Conservation (phyloP, 2,797 vertebrate genomes). For the Accipiter minullus region DNA sequence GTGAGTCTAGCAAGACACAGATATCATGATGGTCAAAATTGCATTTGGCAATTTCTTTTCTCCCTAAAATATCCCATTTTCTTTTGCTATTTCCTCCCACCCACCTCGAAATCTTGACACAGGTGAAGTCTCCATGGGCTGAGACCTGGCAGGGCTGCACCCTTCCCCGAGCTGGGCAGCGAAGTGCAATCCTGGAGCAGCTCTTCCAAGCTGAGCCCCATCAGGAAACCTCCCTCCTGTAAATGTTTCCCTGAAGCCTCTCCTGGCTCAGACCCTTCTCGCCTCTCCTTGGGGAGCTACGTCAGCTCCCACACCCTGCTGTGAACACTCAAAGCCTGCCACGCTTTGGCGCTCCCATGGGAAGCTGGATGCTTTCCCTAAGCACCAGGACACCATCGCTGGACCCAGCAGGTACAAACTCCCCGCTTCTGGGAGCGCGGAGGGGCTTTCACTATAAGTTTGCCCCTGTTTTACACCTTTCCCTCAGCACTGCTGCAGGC, state of each 20-base stretch:
- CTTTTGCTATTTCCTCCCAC: background rate
- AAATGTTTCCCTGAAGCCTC: background rate
- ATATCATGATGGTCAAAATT: background rate
- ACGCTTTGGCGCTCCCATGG: background rate
- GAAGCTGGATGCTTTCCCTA: background rate
- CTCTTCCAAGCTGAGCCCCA: background rate
- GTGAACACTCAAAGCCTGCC: background rate
- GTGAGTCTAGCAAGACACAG: background rate
- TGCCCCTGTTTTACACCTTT: background rate
- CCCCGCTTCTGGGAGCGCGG: background rate
- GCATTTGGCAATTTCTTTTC: background rate
- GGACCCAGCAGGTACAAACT: background rate
- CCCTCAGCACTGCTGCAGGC: background rate
- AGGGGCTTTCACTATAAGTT: background rate
- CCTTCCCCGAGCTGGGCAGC: background rate
- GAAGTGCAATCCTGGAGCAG: background rate
- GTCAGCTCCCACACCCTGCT: background rate
- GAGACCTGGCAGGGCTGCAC: background rate
- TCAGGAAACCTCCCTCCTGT: background rate
- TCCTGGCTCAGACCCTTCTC: background rate
- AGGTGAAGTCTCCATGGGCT: accelerated
- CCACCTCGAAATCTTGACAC: background rate
- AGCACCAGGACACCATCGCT: background rate
- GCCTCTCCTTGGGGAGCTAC: background rate
- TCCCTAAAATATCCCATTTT: background rate